Conservation (phyloP, 1,140 invertebrate genomes). For the Megalonaias nervosa region DNA sequence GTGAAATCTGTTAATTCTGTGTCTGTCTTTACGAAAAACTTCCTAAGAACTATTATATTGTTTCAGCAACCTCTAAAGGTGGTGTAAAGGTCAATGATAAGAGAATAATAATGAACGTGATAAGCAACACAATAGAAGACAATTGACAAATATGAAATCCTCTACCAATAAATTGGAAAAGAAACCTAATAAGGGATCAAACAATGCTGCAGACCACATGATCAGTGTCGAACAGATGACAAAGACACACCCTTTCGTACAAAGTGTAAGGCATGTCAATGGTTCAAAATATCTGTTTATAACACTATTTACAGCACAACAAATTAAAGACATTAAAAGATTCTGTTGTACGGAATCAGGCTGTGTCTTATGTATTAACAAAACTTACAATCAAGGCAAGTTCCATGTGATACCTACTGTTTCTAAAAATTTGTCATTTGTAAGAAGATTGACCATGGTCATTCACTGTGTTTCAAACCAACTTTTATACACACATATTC, state of each 20-base stretch:
- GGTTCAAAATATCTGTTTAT: slow-evolving; percentile 7
- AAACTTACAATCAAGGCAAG: slow-evolving; percentile 18
- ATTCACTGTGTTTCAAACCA: slow-evolving; percentile 15
- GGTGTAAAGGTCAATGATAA: not conserved
- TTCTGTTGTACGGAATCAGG: slow-evolving; percentile 4
- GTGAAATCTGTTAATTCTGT: no score
- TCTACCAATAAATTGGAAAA: not conserved
- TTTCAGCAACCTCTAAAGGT: not conserved
- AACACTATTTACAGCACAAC: slow-evolving; percentile 12
- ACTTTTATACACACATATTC: slow-evolving; percentile 6
- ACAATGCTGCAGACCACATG: slow-evolving; percentile 12
- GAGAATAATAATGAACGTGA: not conserved
- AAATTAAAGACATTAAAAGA: slow-evolving; percentile 9
- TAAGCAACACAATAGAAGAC: slow-evolving; percentile 6
- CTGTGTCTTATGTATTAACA: slow-evolving; percentile 5
- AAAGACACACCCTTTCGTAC: not conserved
- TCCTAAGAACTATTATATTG: no score
- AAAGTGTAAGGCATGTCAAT: slow-evolving; percentile 11
- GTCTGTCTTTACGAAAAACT: no score
- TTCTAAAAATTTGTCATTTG: slow-evolving; percentile 6
- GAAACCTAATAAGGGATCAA: not conserved
- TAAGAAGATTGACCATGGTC: slow-evolving; percentile 6
- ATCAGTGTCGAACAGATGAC: slow-evolving; percentile 17
- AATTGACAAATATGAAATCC: slow-evolving; percentile 10
- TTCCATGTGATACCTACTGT: slow-evolving; percentile 12